phyloP scores from a whole-genome alignment of 1,140 invertebrate genomes.

The Tetramorium alpestre region DNA sequence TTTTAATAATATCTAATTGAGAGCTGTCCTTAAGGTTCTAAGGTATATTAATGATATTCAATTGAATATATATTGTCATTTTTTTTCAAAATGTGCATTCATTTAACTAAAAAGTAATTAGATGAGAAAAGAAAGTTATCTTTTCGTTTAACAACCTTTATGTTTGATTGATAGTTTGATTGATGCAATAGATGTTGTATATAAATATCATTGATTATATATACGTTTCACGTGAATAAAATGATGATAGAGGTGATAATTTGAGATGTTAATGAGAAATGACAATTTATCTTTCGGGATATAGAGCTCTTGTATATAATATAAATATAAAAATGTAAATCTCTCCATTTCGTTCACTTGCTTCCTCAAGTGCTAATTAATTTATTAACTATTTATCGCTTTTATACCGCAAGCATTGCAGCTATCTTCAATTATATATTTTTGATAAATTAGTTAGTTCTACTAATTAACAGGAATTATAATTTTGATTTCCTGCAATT shows the following conservation, averaged over 20 bases:
- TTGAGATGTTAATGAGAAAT: background rate
- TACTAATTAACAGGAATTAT: constrained; percentile 17
- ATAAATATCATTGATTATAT: background rate
- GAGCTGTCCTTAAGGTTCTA: constrained; percentile 1
- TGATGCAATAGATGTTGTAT: background rate
- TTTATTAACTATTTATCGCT: background rate
- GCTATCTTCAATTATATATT: background rate
- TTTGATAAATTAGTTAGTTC: constrained; percentile 13
- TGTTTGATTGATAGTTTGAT: constrained; percentile 6
- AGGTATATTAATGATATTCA: background rate
- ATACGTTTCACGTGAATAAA: constrained; percentile 6
- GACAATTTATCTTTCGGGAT: constrained; percentile 2
- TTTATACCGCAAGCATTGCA: constrained; percentile 7
- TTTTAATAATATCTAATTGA: constrained; percentile 3
- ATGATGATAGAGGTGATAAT: background rate
- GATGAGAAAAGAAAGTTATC: background rate
- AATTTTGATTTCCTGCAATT: constrained; percentile 29
- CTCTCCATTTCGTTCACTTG: background rate
- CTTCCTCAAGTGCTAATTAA: constrained; percentile 1
- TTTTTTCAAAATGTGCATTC: constrained; percentile 6
- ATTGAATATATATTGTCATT: constrained; percentile 35
- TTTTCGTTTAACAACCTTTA: constrained; percentile 1
- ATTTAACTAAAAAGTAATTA: background rate
- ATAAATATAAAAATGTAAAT: constrained; percentile 35
- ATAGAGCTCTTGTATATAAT: background rate